These are phyloP conservation scores for Mythimna vitellina DNA, from an alignment of 2,888 invertebrate species.

Conservation along the genomic window DNA sequence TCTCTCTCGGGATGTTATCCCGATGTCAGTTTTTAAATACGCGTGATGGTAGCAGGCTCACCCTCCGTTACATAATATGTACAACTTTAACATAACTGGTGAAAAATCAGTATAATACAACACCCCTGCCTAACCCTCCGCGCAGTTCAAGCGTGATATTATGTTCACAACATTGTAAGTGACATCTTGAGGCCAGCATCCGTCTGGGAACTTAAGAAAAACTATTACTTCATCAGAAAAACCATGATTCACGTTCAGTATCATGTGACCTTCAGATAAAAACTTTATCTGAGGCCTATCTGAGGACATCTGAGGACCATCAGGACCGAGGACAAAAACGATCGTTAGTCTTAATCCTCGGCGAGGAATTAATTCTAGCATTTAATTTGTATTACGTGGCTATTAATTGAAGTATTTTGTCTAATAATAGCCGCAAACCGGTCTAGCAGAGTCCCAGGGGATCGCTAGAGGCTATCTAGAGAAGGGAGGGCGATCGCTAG, in stretches of 20 bases:
- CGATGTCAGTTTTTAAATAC: not conserved
- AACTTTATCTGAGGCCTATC: slow-evolving; percentile 32
- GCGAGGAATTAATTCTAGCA: slow-evolving; percentile 25
- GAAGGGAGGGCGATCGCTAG: slow-evolving; percentile 1
- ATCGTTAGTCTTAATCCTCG: slow-evolving; percentile 52
- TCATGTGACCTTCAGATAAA: slow-evolving; percentile 30
- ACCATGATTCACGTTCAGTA: slow-evolving; percentile 34
- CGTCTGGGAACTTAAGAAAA: slow-evolving; percentile 16
- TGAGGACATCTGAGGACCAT: slow-evolving; percentile 21
- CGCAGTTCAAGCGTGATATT: not conserved
- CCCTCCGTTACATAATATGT: not conserved
- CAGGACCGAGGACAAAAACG: slow-evolving; percentile 57
- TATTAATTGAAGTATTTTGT: slow-evolving; percentile 19
- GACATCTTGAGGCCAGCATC: slow-evolving; percentile 11
- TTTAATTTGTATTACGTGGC: slow-evolving; percentile 39
- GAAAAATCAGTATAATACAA: not conserved
- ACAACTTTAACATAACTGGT: not conserved
- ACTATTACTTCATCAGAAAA: slow-evolving; percentile 43
- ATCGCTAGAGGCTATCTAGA: not conserved
- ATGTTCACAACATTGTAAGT: not conserved
- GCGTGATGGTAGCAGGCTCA: not conserved
- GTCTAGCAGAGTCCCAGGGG: slow-evolving; percentile 13
- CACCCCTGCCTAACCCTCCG: not conserved
- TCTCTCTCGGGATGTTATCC: not conserved
- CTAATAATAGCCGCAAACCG: not conserved